phyloP scores from a whole-genome alignment of 1,140 invertebrate species.

The Bathynomus jamesi region DNA sequence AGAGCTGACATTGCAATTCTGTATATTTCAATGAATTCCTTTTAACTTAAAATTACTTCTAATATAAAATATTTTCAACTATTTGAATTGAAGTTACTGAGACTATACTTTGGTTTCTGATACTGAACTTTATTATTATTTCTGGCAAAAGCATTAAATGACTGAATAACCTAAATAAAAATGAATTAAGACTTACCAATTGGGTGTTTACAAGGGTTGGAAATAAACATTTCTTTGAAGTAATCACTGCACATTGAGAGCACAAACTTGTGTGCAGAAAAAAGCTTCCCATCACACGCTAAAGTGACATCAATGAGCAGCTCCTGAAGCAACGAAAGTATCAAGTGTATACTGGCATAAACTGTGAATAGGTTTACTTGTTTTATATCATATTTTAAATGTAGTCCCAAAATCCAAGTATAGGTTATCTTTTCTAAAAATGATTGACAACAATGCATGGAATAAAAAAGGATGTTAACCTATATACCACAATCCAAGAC shows the following conservation, averaged over 20 bases:
- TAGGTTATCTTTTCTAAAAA: not conserved
- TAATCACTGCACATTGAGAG: constrained; percentile 35
- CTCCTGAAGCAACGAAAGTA: constrained; percentile 18
- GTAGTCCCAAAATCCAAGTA: not conserved
- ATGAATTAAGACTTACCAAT: constrained; percentile 32
- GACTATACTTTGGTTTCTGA: too few relatives aligned
- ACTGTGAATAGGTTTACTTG: not conserved
- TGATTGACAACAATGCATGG: not conserved
- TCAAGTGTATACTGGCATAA: not conserved
- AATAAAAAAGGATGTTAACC: not conserved
- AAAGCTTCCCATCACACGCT: constrained; percentile 31
- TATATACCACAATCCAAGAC: not conserved
- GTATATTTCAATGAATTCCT: too few relatives aligned
- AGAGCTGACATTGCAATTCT: too few relatives aligned
- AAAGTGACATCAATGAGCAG: constrained; percentile 31
- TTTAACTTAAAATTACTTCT: too few relatives aligned
- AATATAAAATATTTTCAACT: too few relatives aligned
- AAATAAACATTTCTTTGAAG: constrained; percentile 34
- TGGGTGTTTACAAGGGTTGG: constrained; percentile 33
- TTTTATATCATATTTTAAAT: not conserved
- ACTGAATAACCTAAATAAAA: too few relatives aligned
- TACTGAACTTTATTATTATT: too few relatives aligned
- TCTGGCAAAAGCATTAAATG: too few relatives aligned
- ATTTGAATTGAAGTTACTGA: too few relatives aligned
- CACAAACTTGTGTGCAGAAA: constrained; percentile 35